Percentiles rank a stretch among this genome's conserved stretches.
Conservation (phyloP, 2,113 vertebrate species). For the Esox niger region DNA sequence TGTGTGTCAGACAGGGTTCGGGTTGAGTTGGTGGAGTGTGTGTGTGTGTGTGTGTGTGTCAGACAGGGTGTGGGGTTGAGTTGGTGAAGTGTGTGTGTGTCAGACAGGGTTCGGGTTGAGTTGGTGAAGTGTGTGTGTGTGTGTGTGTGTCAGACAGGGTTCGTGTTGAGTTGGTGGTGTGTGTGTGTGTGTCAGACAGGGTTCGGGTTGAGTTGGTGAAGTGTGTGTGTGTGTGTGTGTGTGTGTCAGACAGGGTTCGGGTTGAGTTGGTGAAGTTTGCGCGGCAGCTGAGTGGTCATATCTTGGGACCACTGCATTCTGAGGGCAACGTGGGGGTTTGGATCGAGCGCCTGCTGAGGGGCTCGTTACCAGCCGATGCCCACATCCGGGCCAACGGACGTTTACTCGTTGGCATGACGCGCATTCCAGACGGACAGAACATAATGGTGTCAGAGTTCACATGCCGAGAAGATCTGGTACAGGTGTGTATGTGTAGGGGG, state of each 20-base stretch:
- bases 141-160: not conserved
- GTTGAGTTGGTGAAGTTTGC: constrained; percentile 66
- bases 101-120: too few relatives aligned
- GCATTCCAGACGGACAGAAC: constrained; percentile 75
- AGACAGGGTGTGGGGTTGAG: not conserved
- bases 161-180: constrained; percentile 10
- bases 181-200: not conserved
- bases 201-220: too few relatives aligned
- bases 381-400: constrained; percentile 76
- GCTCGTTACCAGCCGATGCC: constrained; percentile 74
- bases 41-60: too few relatives aligned
- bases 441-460: constrained; percentile 78
- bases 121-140: not conserved
- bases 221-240: not conserved
- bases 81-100: constrained; percentile 3
- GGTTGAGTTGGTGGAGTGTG: constrained; percentile 7
- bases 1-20: constrained; percentile 3
- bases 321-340: constrained; percentile 72
- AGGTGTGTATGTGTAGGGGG: constrained; percentile 67
- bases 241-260: constrained; percentile 40
- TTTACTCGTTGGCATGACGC: constrained; percentile 79
- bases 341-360: constrained; percentile 65
- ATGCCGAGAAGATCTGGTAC: constrained; percentile 85
- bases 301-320: constrained; percentile 78
- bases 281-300: constrained; percentile 62